phyloP scores from a whole-genome alignment of 2,888 invertebrate species.

The Tholera decimalis region DNA sequence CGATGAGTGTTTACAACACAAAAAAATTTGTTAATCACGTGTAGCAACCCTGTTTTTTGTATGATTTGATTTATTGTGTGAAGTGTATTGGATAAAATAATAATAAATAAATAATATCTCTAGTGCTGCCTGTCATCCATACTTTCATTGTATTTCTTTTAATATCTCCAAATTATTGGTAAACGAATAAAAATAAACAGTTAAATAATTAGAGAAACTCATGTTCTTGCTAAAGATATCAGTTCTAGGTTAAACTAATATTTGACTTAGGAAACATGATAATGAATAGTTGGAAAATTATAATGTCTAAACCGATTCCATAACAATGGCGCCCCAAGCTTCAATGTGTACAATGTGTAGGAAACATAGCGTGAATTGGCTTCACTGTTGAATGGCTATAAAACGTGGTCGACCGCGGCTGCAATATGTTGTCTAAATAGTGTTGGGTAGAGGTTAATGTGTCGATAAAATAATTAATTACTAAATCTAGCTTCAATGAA shows the following conservation, averaged over 20 bases:
- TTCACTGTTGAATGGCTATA: slow-evolving; percentile 36
- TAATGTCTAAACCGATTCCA: slow-evolving; percentile 1
- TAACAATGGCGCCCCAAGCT: slow-evolving; percentile 6
- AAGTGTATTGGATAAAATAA: too few species aligned
- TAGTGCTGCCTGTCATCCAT: too few species aligned
- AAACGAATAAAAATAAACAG: neutral
- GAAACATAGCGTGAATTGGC: slow-evolving; percentile 31
- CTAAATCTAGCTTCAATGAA: neutral
- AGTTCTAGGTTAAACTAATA: neutral
- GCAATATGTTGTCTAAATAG: slow-evolving; percentile 48
- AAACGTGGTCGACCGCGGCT: slow-evolving; percentile 52
- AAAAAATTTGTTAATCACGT: too few species aligned
- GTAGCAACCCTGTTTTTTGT: too few species aligned
- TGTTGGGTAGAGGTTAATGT: slow-evolving; percentile 22
- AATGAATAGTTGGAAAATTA: neutral
- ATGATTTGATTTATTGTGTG: too few species aligned
- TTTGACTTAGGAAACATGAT: neutral
- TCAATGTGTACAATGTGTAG: slow-evolving; percentile 6
- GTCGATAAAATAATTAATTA: neutral
- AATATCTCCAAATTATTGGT: too few species aligned
- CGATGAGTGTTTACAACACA: too few species aligned
- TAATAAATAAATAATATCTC: too few species aligned
- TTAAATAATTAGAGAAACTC: neutral
- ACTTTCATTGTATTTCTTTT: too few species aligned
- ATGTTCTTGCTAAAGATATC: neutral